Conservation (phyloP, 2,888 invertebrate genomes). For the Abscondita cerata region DNA sequence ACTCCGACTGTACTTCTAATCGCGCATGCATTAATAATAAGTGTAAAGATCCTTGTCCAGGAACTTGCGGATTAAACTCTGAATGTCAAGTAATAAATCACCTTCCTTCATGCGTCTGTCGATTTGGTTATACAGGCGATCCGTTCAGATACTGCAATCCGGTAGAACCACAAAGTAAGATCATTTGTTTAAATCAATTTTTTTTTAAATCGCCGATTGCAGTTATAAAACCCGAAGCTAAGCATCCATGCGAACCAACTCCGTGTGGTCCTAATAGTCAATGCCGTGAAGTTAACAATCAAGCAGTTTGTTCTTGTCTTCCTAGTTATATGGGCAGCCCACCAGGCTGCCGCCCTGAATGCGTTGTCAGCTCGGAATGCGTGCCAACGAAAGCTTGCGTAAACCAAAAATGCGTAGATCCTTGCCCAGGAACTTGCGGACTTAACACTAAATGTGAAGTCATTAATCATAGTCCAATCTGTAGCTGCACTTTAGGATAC, state of each 20-base stretch:
- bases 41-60: conserved; percentile 63
- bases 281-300: conserved; percentile 64
- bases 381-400: conserved; percentile 70
- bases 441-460: conserved; percentile 75
- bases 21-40: conserved; percentile 63
- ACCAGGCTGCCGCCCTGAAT: conserved; percentile 69
- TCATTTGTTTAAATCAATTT: neutral
- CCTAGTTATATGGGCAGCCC: conserved; percentile 69
- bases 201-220: conserved; percentile 46
- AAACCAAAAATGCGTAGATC: conserved; percentile 73
- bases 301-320: conserved; percentile 68
- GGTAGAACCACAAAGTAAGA: conserved; percentile 52
- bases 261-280: conserved; percentile 71
- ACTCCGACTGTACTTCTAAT: conserved; percentile 56
- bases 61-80: conserved; percentile 62
- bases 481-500: conserved; percentile 67
- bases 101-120: conserved; percentile 69
- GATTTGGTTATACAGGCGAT: conserved; percentile 69
- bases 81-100: conserved; percentile 64
- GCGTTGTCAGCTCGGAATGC: conserved; percentile 76
- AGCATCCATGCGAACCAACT: conserved; percentile 69
- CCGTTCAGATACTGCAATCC: conserved; percentile 64
- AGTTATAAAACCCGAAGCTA: conserved; percentile 48
- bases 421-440: conserved; percentile 77
- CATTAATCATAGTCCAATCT: conserved; percentile 75